Base-by-base conservation (phyloP, 2,888 invertebrate species). In the Eucriotettix oculatus region DNA sequence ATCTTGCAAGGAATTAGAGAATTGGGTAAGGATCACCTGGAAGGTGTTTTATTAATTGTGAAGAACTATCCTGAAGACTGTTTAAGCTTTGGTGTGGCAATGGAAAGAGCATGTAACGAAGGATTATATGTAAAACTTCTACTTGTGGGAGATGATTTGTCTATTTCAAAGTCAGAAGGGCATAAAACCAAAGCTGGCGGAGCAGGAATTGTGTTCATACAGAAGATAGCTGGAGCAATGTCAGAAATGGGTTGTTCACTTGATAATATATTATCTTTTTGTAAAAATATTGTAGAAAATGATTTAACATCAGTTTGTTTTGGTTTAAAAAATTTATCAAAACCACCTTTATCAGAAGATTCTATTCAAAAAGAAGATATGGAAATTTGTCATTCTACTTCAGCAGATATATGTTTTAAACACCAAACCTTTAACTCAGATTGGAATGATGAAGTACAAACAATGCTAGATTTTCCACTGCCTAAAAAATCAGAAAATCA, bases 1-100 rank as follows among this genome's bases (percentile, higher is more conserved):
- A 55, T 64, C 9, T 48, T 64, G 29, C 16, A 16, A 7, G 62
- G 61, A 10, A 58, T 64, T 11, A 43, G 58, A 16, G 61, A 61
- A 52, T 40, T 64, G 12, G 57, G 58, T 10, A 42, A 17, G 9
- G 54, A 59, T 9, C 60, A 64, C 44, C 16, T 42, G 29, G 61
- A 57, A 16, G 89, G 88, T 42, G 79, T 86, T 16, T 69, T 91
- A 10, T 78, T 89, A 0, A 77, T 90, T 43, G 78, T 87, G 10
- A 83, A 83, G 11, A 90, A 89, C 72, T 87, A 87, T 68, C 85
- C 87, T 0, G 86, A 87, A 0, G 87, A 89, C 67, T 74, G 87
- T 61, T 73, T 91, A n/a, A 90, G 87, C 71, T 91, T 91, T 70
- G 90, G 89, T 0, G 77, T 89, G 69, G 90, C 90, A 1, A 79